Evolutionary conservation across 1,140 invertebrate species (phyloP), one percentile per base, ranked within the genome.

Genomic region (Centruroides vittatus): DNA sequence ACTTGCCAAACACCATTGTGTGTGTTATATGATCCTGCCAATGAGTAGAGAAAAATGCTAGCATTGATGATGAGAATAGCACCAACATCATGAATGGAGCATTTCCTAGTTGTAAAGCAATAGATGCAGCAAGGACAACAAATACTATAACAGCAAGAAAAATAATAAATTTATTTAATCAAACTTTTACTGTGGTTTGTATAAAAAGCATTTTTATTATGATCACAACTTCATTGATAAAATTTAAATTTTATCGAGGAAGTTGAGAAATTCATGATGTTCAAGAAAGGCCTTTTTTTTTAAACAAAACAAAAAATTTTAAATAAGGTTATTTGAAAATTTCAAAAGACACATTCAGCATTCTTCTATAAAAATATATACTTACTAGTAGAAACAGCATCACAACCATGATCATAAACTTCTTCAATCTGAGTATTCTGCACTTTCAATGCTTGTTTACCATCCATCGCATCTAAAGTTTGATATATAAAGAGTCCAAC

Each of bases 361-460:
- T 55, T 6, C 7, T 52, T 56, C 13, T 50, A 10, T 35, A 12
- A 36, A 13, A 46, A 11, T n/a, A 57, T 36, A 52, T 57, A 53
- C 51, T 8, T 53, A 66, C 65, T 66, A 34, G 69, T 70, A 35
- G 69, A 69, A 48, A 70, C 55, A 3, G 93, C 95, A 75, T 99
- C 96, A 66, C 98, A 82, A 1, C 97, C 97, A 78, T 99, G 97
- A 76, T 99, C 97, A 74, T 99, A 99, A 6, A 99, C 76, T 78
- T 99, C 96, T 4, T 96, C 96, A 5, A 99, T 74, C 0, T 94
- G 94, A 52, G 86, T 91, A 0, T 89, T 88, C 54, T 88, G 84
- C 1, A 95, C 99, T 51, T 93, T 78, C 55, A 95, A 79, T 0
- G 97, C 97, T 76, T 99, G 96, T 74, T 99, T 99, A 3, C 97